phyloP scores from a whole-genome alignment of 1,140 invertebrate genomes.

The Micrasema minimum region DNA sequence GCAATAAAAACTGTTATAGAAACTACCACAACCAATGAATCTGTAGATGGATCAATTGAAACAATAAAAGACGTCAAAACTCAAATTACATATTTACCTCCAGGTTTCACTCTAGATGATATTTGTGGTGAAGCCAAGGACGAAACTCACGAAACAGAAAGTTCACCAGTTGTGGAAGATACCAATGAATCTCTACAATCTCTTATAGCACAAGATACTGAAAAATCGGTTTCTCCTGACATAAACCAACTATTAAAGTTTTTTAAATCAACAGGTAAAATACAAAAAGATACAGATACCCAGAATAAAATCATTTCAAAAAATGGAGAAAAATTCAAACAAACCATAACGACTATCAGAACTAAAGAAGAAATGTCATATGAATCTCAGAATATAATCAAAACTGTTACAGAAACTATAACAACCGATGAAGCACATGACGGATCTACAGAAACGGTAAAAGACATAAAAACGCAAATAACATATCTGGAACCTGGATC shows the following conservation, averaged over 20 bases:
- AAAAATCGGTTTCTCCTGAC: slow-evolving; percentile 30
- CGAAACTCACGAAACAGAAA: slow-evolving; percentile 52
- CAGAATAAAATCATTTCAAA: slow-evolving; percentile 59
- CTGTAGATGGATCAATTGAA: slow-evolving; percentile 61
- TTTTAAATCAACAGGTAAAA: slow-evolving; percentile 60
- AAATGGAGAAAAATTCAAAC: slow-evolving; percentile 59
- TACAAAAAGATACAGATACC: slow-evolving; percentile 62
- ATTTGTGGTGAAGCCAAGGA: slow-evolving; percentile 60
- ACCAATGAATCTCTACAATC: slow-evolving; percentile 43
- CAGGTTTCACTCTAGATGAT: slow-evolving; percentile 62
- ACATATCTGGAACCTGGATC: slow-evolving; percentile 63
- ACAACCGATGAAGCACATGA: slow-evolving; percentile 61
- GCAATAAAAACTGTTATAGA: slow-evolving; percentile 66
- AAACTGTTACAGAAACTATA: slow-evolving; percentile 64
- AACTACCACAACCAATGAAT: slow-evolving; percentile 63
- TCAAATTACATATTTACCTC: slow-evolving; percentile 65
- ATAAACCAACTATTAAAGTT: slow-evolving; percentile 56
- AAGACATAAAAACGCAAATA: slow-evolving; percentile 65
- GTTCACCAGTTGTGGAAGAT: slow-evolving; percentile 54
- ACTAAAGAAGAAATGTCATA: slow-evolving; percentile 64
- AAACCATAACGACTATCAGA: slow-evolving; percentile 61
- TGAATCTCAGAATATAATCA: slow-evolving; percentile 61
- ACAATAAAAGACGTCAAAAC: slow-evolving; percentile 65
- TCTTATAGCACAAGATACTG: slow-evolving; percentile 44
- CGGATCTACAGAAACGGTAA: slow-evolving; percentile 63